Percentiles rank a stretch among this genome's conserved stretches.
phyloP scores from a whole-genome alignment of 2,797 vertebrate genomes.

The Sphaeramia orbicularis region DNA sequence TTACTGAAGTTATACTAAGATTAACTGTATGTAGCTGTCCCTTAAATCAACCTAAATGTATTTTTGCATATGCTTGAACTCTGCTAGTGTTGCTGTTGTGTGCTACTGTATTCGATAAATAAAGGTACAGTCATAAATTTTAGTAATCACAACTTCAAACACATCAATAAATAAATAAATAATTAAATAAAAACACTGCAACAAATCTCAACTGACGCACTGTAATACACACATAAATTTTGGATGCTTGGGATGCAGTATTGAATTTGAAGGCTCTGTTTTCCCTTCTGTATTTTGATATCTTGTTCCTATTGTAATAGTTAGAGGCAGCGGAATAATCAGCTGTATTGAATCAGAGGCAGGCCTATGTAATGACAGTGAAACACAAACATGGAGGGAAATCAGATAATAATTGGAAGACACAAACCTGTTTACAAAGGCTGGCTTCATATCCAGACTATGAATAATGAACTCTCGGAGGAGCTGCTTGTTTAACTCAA shows the following conservation, averaged over 20 bases:
- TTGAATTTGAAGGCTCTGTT: constrained; percentile 11
- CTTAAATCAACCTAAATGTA: too few relatives aligned
- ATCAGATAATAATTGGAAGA: constrained; percentile 49
- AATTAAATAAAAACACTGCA: background rate
- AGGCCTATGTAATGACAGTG: constrained; percentile 52
- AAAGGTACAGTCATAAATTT: background rate
- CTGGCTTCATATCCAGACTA: constrained; percentile 91
- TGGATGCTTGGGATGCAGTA: constrained; percentile 11
- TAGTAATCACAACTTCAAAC: background rate
- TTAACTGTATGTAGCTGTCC: too few relatives aligned
- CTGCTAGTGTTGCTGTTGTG: background rate
- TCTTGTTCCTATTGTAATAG: constrained; percentile 42
- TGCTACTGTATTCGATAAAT: background rate
- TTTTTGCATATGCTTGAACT: background rate
- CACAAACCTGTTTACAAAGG: constrained; percentile 91
- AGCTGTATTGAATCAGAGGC: constrained; percentile 36
- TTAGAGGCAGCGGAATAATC: constrained; percentile 47
- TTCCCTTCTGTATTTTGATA: constrained; percentile 17
- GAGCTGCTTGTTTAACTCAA: constrained; percentile 87
- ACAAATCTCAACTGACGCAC: background rate
- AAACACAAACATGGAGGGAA: constrained; percentile 42
- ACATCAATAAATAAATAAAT: too few relatives aligned
- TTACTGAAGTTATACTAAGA: too few relatives aligned
- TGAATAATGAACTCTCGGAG: constrained; percentile 91
- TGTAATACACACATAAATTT: constrained; percentile 4